These are phyloP conservation scores for Pelodytes ibericus DNA, from an alignment of 2,797 vertebrate species.

Conservation along the genomic window DNA sequence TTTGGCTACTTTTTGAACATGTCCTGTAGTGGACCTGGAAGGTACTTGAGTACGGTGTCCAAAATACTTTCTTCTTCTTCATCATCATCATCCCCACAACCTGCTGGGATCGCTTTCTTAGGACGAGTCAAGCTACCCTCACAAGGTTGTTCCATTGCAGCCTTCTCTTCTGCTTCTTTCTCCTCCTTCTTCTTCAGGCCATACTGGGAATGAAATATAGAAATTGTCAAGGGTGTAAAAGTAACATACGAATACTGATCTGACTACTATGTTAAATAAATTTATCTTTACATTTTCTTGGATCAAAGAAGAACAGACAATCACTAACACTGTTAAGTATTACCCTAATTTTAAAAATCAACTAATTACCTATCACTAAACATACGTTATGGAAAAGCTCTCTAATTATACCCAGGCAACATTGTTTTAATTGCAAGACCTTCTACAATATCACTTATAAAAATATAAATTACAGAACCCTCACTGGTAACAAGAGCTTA, in stretches of 20 bases:
- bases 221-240: constrained; percentile 6
- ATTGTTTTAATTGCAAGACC: too few species aligned
- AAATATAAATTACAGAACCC: too few species aligned
- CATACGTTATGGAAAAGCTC: too few species aligned
- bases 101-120: constrained; percentile 94
- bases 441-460: too few species aligned
- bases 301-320: too few species aligned
- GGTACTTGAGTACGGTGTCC: constrained; percentile 97
- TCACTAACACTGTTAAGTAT: too few species aligned
- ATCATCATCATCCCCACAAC: constrained; percentile 93
- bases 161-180: constrained; percentile 97
- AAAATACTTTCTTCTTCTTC: constrained; percentile 98
- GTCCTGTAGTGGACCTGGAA: constrained; percentile 95
- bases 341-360: too few species aligned
- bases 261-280: neutral
- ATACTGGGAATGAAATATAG: constrained; percentile 73
- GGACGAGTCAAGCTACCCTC: constrained; percentile 95
- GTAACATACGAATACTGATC: neutral
- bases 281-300: too few species aligned
- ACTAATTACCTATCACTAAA: too few species aligned
- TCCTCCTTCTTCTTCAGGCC: constrained; percentile 99
- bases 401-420: too few species aligned
- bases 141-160: constrained; percentile 94
- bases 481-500: too few species aligned
- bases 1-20: constrained; percentile 97